phyloP scores from a whole-genome alignment of 2,888 invertebrate species.

The Coenonympha arcania region DNA sequence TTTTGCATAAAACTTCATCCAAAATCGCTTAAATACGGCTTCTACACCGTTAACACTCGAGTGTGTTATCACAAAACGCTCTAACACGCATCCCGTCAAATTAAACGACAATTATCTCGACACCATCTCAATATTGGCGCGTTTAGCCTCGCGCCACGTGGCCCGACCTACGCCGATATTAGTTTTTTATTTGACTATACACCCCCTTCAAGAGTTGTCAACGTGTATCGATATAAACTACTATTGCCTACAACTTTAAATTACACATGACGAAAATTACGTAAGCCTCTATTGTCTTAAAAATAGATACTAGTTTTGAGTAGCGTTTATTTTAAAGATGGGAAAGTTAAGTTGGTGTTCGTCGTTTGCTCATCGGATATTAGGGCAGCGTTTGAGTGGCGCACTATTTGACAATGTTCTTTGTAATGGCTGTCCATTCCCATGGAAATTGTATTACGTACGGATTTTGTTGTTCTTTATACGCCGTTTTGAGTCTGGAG shows the following conservation, averaged over 20 bases:
- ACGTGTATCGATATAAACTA: conserved; percentile 52
- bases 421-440: conserved; percentile 45
- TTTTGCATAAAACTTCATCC: no score
- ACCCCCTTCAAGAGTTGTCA: conserved; percentile 66
- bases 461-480: conserved; percentile 44
- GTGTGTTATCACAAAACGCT: conserved; percentile 19
- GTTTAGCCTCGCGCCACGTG: conserved; percentile 54
- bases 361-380: conserved; percentile 61
- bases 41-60: neutral
- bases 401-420: conserved; percentile 53
- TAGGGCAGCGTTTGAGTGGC: conserved; percentile 46
- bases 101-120: conserved; percentile 62
- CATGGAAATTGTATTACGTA: conserved; percentile 54
- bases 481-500: conserved; percentile 23
- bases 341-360: conserved; percentile 37
- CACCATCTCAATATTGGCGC: conserved; percentile 62
- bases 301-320: conserved; percentile 15
- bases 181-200: conserved; percentile 68
- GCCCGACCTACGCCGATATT: conserved; percentile 52
- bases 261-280: neutral
- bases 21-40: no score
- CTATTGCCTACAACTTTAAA: neutral
- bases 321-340: neutral
- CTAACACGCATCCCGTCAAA: conserved; percentile 43
- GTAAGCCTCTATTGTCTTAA: neutral